Evolutionary conservation across 1,140 invertebrate genomes (phyloP), one percentile per base, ranked within the genome.

Genomic region (Drosophila trapezifrons): DNA sequence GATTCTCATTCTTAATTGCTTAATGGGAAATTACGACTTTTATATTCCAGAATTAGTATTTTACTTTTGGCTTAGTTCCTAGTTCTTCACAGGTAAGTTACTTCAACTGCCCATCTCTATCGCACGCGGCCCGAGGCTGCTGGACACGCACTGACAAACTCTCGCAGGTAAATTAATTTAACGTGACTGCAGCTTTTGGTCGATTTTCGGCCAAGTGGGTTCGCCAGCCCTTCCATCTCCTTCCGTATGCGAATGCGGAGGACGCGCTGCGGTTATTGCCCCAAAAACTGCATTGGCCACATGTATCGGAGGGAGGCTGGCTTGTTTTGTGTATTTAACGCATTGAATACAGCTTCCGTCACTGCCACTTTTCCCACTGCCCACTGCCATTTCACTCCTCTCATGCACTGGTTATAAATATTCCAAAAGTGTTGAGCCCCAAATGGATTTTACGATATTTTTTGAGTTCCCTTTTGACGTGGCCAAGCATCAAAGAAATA

Each of bases 141-240:
- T 42, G 20, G 25, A 45, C 55, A 69, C 45, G 58, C 49, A 52
- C 69, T 22, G 45, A 54, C 66, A 73, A 47, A 35, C 62, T 43
- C 49, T 45, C 74, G 51, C 52, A 71, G 76, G 84, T 89, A 87
- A 87, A 87, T 87, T 87, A 87, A 87, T 87, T 87, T 87, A 87
- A 87, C 84, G 84, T 89, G 84, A 87, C 84, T 89, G 80, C 69
- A 87, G 84, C 80, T 83, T 76, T 83, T 83, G 84, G 83, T 83
- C 83, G 83, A 79, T 77, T 89, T 89, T 89, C 72, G 80, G 60
- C 79, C 79, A 87, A 80, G 79, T 76, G 76, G 76, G 42, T 12
- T 55, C 2, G 2, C 65, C 54, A 38, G 7, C 8, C 20, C 27
- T 32, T 37, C 27, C 47, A 27, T 56, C 27, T 47, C 32, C 38